Evolutionary conservation across 2,888 invertebrate species (phyloP), one percentile per base, ranked within the genome.

Genomic region (Harpagoxenus sublaevis): DNA sequence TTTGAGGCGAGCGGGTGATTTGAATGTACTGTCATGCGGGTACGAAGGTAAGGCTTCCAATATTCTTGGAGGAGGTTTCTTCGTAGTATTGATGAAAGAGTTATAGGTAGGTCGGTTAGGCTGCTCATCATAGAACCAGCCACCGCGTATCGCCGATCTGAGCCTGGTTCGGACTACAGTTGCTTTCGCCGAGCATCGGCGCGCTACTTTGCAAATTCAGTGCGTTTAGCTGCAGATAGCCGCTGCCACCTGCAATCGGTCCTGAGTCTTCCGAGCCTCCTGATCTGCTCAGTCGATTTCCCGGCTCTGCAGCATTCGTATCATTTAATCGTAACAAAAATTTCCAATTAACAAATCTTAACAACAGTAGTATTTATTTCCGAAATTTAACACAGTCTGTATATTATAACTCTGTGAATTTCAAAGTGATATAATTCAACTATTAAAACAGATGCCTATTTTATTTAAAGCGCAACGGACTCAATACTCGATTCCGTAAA

Each of bases 31-130:
- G 1, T 87, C 87, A 6, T 87, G 89, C 0, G 94, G 92, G 85
- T 94, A 93, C 5, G 93, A 92, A 0, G 95, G 95, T 71, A 95
- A 82, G 18, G 95, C 95, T 84, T 95, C 94, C 63, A 95, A 89
- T 23, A 95, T 92, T 60, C 95, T 86, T 3, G 95, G 95, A n/a
- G 93, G 95, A 83, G 92, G 92, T 84, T 91, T 93, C 81, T 92
- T 93, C 3, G 88, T 48, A 4, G 82, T 86, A 45, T 84, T 88
- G 1, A 84, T 62, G 12, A 79, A 84, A 2, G 81, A 63, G 10
- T 73, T 78, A 66, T 57, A 74, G 31, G 60, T 70, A 31, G 86
- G 88, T 79, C 86, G 87, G 0, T 66, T 48, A 23, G 87, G 71
- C 28, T 79, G 89, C 0, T 93, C 93, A 3, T 93, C 93, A 45